Conservation (phyloP, 2,113 vertebrate genomes). For the Hylia prasina region DNA sequence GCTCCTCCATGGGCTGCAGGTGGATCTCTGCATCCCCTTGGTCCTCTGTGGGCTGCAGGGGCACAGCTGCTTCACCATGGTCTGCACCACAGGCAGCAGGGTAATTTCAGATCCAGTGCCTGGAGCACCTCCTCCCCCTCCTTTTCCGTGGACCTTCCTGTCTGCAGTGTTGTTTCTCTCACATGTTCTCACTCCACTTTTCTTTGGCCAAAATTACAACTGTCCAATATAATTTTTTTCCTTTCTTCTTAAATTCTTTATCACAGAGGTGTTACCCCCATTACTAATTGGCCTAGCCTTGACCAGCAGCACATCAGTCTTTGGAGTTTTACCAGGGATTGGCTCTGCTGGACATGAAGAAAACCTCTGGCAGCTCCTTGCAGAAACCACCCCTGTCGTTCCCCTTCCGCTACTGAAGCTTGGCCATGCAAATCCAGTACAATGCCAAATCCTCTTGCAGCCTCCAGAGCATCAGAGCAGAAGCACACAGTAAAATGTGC, state of each 20-base stretch:
- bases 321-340: neutral
- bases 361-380: neutral
- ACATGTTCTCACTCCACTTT: neutral
- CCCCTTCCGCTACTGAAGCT: neutral
- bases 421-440: neutral
- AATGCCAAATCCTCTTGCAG: neutral
- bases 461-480: neutral
- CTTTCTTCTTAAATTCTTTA: neutral
- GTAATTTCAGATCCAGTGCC: neutral
- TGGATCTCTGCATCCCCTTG: neutral
- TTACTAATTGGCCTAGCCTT: neutral
- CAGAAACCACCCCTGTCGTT: neutral
- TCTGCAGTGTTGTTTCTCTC: neutral
- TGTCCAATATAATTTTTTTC: neutral
- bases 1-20: neutral
- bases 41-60: neutral
- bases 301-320: neutral
- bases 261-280: fast-evolving
- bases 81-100: no score
- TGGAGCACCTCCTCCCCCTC: neutral
- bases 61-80: neutral
- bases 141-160: fast-evolving
- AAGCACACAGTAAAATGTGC: neutral
- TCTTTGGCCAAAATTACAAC: neutral
- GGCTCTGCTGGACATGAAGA: neutral